Base-by-base conservation (phyloP, 2,797 vertebrate species). In the Tinamus major region DNA sequence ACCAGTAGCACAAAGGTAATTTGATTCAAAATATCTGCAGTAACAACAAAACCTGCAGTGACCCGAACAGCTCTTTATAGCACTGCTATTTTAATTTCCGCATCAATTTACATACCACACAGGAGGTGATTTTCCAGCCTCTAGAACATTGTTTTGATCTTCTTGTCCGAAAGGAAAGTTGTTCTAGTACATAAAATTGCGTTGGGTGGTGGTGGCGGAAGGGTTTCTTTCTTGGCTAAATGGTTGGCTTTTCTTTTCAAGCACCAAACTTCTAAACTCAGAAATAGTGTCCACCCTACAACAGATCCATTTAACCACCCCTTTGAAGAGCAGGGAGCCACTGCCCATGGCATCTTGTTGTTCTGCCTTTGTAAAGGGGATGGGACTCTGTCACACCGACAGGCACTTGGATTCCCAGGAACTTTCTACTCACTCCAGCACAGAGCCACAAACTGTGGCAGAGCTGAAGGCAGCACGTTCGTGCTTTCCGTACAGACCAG, bases 31-130 rank as follows among this genome's bases (percentile, higher is more conserved):
- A 1, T 71, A 82, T 33, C 51, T 44, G 74, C 79, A 89, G 46
- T 39, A 58, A 89, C 70, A 63, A 0, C 24, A 76, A 64, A 69
- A 70, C 19, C 35, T 62, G 15, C 35, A 62, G 35, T 39, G 61
- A 62, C 37, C 24, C 6, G 15, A 62, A 62, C 35, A 62, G 61
- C 37, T 62, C 37, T 39, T 62, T 62, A 84, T 9, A 83, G 19
- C 53, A 76, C 46, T 69, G 55, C 41, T 72, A 31, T 21, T 87
- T 39, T 56, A 62, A 63, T 70, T 76, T 91, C 78, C 64, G 51
- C 79, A 87, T 76, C 83, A 83, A 96, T 92, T 86, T 91, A 69
- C 77, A 90, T 35, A 65, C 80, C 62, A 83, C 39, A 87, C 62
- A 58, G 13, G 10, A 79, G 46, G 78, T 4, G 35, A 16, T 68